phyloP scores from a whole-genome alignment of 2,113 vertebrate genomes.

The Percina caprodes region DNA sequence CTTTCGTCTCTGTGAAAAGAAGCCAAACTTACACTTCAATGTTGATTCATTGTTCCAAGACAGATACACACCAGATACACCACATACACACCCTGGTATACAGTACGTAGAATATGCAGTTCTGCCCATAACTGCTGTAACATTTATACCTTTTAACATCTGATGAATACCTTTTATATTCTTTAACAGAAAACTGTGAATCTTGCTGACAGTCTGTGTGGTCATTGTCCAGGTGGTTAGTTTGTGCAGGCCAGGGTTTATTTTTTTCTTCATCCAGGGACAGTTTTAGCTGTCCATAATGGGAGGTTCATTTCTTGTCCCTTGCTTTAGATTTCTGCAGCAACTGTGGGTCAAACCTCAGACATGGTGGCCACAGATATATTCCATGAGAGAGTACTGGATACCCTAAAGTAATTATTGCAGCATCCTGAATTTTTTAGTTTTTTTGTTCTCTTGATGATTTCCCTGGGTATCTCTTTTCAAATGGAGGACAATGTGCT shows the following conservation, averaged over 20 bases:
- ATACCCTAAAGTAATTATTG: constrained; percentile 85
- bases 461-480: constrained; percentile 85
- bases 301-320: constrained; percentile 63
- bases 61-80: too few species aligned
- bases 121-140: background rate
- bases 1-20: background rate
- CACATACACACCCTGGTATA: background rate
- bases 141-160: background rate
- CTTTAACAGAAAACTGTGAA: background rate
- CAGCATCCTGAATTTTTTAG: constrained; percentile 69
- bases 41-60: background rate
- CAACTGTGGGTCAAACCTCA: constrained; percentile 68
- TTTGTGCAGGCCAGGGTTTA: constrained; percentile 30
- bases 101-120: background rate
- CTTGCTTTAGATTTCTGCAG: constrained; percentile 60
- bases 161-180: background rate
- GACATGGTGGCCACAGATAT: constrained; percentile 79
- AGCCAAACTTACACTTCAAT: background rate
- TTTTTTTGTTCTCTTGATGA: constrained; percentile 80
- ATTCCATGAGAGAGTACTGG: constrained; percentile 81
- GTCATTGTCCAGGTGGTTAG: constrained; percentile 57
- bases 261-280: constrained; percentile 34
- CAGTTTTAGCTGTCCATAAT: constrained; percentile 28
- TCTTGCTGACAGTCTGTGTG: constrained; percentile 1
- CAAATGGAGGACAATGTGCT: constrained; percentile 81